phyloP scores from a whole-genome alignment of 2,888 invertebrate species.

The Tuberolachnus salignus region DNA sequence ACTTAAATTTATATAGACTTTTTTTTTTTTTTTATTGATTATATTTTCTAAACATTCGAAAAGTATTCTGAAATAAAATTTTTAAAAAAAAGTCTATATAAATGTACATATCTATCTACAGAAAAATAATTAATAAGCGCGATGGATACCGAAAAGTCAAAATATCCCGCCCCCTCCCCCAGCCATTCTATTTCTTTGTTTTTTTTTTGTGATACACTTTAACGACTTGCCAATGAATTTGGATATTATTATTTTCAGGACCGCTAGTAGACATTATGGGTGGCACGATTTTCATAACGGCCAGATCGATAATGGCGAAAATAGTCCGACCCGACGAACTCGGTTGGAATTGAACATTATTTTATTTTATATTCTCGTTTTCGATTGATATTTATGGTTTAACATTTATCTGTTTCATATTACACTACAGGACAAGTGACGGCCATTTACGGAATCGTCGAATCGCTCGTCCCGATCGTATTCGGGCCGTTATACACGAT shows the following conservation, averaged over 20 bases:
- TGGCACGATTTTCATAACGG: slow-evolving; percentile 86
- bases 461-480: slow-evolving; percentile 82
- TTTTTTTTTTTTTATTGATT: too few species aligned
- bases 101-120: too few species aligned
- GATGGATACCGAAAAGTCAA: too few species aligned
- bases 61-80: too few species aligned
- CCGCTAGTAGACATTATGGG: slow-evolving; percentile 82
- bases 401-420: too few species aligned
- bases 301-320: slow-evolving; percentile 86
- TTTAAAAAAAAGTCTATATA: too few species aligned
- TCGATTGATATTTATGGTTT: neutral
- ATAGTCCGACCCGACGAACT: slow-evolving; percentile 79
- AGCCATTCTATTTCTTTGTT: too few species aligned
- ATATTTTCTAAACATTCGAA: too few species aligned
- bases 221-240: slow-evolving; percentile 8
- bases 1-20: too few species aligned
- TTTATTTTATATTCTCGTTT: neutral
- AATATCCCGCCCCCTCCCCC: too few species aligned
- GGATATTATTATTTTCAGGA: slow-evolving; percentile 66
- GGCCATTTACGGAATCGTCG: slow-evolving; percentile 81
- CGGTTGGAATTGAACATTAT: slow-evolving; percentile 67
- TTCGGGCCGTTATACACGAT: slow-evolving; percentile 85
- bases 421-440: slow-evolving; percentile 83
- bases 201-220: too few species aligned
- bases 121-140: too few species aligned